These are phyloP conservation scores for Lordiphosa collinella DNA, from an alignment of 1,140 invertebrate species.

Conservation along the genomic window DNA sequence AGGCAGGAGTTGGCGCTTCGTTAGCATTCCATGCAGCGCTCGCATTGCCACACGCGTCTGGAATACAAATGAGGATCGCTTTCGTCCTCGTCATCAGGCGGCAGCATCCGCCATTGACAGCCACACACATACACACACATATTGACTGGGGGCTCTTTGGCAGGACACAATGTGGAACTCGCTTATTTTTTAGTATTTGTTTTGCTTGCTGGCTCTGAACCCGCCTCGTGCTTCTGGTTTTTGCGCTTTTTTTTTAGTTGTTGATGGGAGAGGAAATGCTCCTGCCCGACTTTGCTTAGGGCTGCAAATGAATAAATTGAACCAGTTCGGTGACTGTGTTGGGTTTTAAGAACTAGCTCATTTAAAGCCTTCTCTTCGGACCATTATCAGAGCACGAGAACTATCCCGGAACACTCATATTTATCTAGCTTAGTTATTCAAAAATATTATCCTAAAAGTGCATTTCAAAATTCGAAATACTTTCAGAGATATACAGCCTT, in stretches of 20 bases:
- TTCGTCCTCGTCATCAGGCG: conserved; percentile 57
- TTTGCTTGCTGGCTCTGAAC: conserved; percentile 22
- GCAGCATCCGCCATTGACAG: conserved; percentile 72
- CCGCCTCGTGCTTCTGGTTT: not conserved
- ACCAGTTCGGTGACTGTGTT: not conserved
- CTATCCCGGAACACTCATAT: too few species aligned
- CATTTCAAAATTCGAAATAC: too few species aligned
- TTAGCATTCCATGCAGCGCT: conserved; percentile 61
- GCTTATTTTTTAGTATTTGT: conserved; percentile 69
- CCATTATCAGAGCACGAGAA: too few species aligned
- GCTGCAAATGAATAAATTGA: not conserved
- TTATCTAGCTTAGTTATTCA: too few species aligned
- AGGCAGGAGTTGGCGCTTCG: conserved; percentile 28
- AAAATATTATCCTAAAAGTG: too few species aligned
- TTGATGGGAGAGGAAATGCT: conserved; percentile 7
- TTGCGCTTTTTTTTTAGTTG: not conserved
- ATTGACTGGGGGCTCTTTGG: conserved; percentile 14
- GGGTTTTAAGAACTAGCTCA: too few species aligned
- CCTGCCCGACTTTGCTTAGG: too few species aligned
- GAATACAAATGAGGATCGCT: conserved; percentile 79
- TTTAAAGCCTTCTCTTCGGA: too few species aligned
- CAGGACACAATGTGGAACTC: conserved; percentile 37
- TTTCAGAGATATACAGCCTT: too few species aligned
- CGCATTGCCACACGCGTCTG: conserved; percentile 67
- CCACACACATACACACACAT: conserved; percentile 16